These are phyloP conservation scores for Melinaea marsaeus DNA, from an alignment of 2,888 invertebrate genomes.

Conservation along the genomic window DNA sequence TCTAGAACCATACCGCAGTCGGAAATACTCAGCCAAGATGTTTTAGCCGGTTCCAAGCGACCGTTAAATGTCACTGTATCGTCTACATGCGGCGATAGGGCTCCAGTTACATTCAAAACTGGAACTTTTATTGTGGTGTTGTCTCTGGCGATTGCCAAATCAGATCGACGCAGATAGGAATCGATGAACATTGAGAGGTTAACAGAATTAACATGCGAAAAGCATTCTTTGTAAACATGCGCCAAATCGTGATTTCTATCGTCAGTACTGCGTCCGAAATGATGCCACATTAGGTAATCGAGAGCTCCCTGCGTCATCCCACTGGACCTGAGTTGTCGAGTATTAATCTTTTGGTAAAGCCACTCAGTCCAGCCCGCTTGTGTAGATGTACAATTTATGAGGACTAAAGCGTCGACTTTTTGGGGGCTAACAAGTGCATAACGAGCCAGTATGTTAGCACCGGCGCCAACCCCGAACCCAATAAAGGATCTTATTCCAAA, in stretches of 20 bases:
- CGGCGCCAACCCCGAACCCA: slow-evolving; percentile 98
- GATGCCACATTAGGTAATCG: slow-evolving; percentile 99
- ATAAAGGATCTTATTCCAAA: slow-evolving; percentile 94
- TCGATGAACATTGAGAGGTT: slow-evolving; percentile 98
- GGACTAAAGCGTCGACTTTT: slow-evolving; percentile 92
- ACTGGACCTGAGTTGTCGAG: slow-evolving; percentile 89
- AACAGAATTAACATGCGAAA: slow-evolving; percentile 94
- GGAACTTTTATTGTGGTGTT: slow-evolving; percentile 86
- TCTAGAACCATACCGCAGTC: slow-evolving; percentile 99
- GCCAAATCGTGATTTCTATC: slow-evolving; percentile 96
- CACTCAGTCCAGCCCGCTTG: slow-evolving; percentile 99
- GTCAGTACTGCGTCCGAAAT: slow-evolving; percentile 94
- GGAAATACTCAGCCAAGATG: slow-evolving; percentile 99
- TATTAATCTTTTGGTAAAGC: slow-evolving; percentile 98
- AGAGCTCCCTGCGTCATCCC: slow-evolving; percentile 96
- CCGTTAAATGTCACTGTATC: slow-evolving; percentile 98
- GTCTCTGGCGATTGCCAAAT: slow-evolving; percentile 87
- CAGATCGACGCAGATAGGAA: slow-evolving; percentile 93
- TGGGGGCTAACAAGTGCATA: slow-evolving; percentile 92
- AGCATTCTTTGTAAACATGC: slow-evolving; percentile 94
- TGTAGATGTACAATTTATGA: slow-evolving; percentile 96
- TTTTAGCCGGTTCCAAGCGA: slow-evolving; percentile 95
- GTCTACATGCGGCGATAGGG: slow-evolving; percentile 96
- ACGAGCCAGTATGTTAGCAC: slow-evolving; percentile 96
- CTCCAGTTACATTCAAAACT: slow-evolving; percentile 95